Percentiles rank a stretch among this genome's conserved stretches.
Conservation (phyloP, 2,888 invertebrate genomes). For the Gisinianus flammeolus region DNA sequence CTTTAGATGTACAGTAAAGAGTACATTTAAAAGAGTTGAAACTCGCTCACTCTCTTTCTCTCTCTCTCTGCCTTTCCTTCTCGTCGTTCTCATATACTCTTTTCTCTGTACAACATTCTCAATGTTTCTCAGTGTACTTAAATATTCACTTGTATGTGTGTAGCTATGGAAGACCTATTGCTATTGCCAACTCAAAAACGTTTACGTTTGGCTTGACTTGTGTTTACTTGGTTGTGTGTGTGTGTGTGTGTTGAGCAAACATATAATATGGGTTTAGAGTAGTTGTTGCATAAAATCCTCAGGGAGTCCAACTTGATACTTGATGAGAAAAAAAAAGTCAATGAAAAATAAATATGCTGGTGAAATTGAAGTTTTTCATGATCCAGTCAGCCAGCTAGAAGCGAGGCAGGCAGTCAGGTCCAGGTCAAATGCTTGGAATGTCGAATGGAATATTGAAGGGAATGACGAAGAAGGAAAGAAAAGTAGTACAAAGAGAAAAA, state of each 20-base stretch:
- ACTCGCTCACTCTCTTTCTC: neutral
- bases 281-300: conserved; percentile 27
- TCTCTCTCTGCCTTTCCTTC: neutral
- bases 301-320: neutral
- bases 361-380: conserved; percentile 17
- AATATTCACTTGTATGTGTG: neutral
- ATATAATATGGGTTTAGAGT: conserved; percentile 5
- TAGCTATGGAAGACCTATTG: neutral
- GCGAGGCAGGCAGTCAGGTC: neutral
- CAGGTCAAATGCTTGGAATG: neutral
- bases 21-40: neutral
- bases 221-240: neutral
- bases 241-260: neutral
- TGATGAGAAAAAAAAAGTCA: neutral
- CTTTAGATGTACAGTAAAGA: neutral
- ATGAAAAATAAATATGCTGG: conserved; percentile 32
- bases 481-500: neutral
- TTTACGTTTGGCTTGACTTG: neutral
- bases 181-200: neutral
- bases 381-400: neutral
- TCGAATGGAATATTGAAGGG: conserved; percentile 1
- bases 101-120: neutral
- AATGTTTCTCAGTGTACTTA: conserved; percentile 3
- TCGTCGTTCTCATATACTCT: neutral
- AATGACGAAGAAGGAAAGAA: neutral